Evolutionary conservation across 2,113 vertebrate genomes (phyloP), one percentile per base, ranked within the genome.

Genomic region (Sturnira hondurensis): DNA sequence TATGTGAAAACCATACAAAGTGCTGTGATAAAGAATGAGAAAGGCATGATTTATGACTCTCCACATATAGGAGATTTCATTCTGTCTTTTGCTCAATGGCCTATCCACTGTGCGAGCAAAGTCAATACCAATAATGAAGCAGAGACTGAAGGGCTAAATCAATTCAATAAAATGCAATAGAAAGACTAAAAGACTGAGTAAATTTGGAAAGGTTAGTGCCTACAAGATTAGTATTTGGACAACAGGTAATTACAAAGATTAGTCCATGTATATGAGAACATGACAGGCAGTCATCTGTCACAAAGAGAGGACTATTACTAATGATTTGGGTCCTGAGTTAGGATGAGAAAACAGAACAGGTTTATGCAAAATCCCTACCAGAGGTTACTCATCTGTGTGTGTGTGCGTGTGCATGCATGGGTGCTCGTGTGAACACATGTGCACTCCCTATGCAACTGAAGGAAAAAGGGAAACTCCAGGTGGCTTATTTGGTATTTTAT

Each of bases 121-220:
- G 97, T 97, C 97, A 97, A 98, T 97, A 97, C 68, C 88, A 86
- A 96, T 97, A 97, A 97, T 96, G 95, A 97, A 97, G 96, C 81
- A 93, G 50, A 92, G 94, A 94, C 95, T 8, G 96, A 96, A 82
- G 88, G 91, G 94, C 96, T 97, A 96, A 97, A 97, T 97, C 96
- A 97, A 94, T 96, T 92, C 93, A 91, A 63, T 96, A 96, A 95
- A 96, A 95, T 41, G 95, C 95, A 76, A 63, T 5, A 63, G 96
- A 73, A 91, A 96, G 91, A 89, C 95, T 33, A 68, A 94, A 86
- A 82, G 63, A 89, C 93, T 86, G 95, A 97, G 96, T 89, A 96
- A 93, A 96, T 86, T 91, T 94, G 91, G 89, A 91, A 94, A 97
- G 94, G 84, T 84, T 70, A 73, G 95, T 38, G 92, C 96, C 90